Conservation (phyloP, 2,888 invertebrate genomes). For the Ypsolopha sequella region DNA sequence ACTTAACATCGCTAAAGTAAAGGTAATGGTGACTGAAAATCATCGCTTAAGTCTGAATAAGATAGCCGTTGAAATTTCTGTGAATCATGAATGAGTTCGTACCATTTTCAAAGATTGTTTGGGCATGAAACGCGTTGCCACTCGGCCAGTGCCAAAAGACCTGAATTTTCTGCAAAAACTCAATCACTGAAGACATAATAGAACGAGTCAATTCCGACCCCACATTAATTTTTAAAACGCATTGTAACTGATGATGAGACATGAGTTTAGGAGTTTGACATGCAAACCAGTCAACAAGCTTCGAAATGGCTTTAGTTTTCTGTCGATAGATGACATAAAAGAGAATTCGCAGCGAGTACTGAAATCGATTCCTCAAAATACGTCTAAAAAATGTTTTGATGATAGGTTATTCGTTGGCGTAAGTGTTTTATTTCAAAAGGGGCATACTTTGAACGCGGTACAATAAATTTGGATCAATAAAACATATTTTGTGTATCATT, state of each 20-base stretch:
- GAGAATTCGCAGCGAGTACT: too few species aligned
- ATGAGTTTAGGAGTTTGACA: conserved; percentile 3
- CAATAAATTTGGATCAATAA: too few species aligned
- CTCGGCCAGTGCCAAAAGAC: conserved; percentile 14
- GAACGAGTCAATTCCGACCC: conserved; percentile 6
- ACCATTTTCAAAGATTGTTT: conserved; percentile 12
- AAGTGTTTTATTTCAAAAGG: too few species aligned
- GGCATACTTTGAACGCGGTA: too few species aligned
- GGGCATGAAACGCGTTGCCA: conserved; percentile 14
- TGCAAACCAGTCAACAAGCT: conserved; percentile 3
- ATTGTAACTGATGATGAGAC: conserved; percentile 4
- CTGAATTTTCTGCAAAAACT: conserved; percentile 13
- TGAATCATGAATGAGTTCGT: conserved; percentile 3
- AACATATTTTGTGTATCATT: too few species aligned
- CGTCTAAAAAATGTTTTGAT: too few species aligned
- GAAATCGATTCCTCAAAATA: too few species aligned
- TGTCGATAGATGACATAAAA: too few species aligned
- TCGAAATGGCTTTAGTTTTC: too few species aligned
- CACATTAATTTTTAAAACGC: too few species aligned
- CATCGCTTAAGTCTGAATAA: conserved; percentile 5
- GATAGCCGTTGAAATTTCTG: conserved; percentile 9
- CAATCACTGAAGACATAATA: conserved; percentile 11
- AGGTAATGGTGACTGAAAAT: conserved; percentile 4
- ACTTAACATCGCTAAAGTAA: too few species aligned
- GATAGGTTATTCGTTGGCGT: too few species aligned